A percentile compares a stretch with the other conserved stretches of the same genome.
phyloP scores from a whole-genome alignment of 1,140 invertebrate species.

The Daktulosphaira vitifoliae region DNA sequence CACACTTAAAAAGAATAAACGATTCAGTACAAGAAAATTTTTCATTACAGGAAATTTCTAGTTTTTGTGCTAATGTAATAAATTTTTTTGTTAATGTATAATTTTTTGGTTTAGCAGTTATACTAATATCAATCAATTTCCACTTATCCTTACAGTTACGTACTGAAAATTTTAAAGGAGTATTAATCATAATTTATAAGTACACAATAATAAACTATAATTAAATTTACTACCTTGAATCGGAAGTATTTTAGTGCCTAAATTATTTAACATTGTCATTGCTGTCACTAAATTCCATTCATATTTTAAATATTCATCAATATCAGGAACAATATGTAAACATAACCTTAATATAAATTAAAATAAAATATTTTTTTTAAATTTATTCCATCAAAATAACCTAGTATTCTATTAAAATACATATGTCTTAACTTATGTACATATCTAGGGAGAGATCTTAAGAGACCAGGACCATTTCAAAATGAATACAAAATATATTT shows the following conservation, averaged over 20 bases:
- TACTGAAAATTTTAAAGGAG: background rate
- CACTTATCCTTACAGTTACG: constrained; percentile 23
- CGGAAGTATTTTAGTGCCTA: constrained; percentile 23
- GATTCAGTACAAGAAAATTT: constrained; percentile 6
- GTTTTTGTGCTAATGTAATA: constrained; percentile 4
- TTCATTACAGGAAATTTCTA: constrained; percentile 8
- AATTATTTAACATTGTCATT: constrained; percentile 24
- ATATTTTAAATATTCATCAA: background rate
- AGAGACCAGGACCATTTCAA: no score
- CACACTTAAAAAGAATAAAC: constrained; percentile 25
- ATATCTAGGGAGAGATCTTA: no score
- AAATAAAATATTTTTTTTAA: background rate
- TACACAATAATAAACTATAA: background rate
- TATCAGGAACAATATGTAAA: constrained; percentile 14
- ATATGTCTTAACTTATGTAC: no score
- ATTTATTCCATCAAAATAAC: no score
- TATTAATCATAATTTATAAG: background rate
- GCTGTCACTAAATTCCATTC: constrained; percentile 30
- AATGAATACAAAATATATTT: no score
- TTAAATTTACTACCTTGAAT: constrained; percentile 9
- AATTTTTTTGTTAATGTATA: constrained; percentile 23
- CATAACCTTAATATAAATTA: constrained; percentile 18
- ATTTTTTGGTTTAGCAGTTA: constrained; percentile 20
- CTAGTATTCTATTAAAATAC: no score
- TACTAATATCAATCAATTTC: constrained; percentile 11